Evolutionary conservation across 2,113 vertebrate species (phyloP).

Genomic region (Phalacrocorax brasilianus): DNA sequence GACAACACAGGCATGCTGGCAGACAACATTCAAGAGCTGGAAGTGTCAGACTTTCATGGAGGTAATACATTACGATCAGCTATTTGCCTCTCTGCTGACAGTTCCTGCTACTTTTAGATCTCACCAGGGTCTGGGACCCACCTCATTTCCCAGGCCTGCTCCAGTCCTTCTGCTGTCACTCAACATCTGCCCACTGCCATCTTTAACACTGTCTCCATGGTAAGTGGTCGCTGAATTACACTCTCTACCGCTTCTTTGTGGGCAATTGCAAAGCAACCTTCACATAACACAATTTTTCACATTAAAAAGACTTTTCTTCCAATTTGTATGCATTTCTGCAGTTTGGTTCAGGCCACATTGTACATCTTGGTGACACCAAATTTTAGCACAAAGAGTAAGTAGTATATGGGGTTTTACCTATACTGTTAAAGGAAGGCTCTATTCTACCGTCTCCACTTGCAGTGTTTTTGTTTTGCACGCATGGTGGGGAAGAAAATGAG

Average conservation of each 20-base stretch:
- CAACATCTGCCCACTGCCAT: not conserved
- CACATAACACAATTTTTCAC: not conserved
- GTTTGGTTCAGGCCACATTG: not conserved
- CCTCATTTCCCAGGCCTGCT: not conserved
- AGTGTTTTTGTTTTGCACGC: not conserved
- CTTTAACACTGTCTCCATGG: not conserved
- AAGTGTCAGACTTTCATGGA: not conserved
- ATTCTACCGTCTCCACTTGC: not conserved
- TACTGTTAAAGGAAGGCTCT: not conserved
- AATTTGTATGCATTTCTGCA: not conserved
- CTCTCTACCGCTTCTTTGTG: not conserved
- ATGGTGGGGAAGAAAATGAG: not conserved
- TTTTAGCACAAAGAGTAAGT: not conserved
- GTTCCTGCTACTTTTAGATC: not conserved
- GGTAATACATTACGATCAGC: not conserved
- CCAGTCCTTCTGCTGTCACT: not conserved
- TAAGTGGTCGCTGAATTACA: not conserved
- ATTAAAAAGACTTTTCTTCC: not conserved
- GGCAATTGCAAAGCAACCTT: not conserved
- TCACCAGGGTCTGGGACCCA: not conserved
- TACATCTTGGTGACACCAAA: not conserved
- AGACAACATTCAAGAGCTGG: not conserved
- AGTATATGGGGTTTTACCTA: not conserved
- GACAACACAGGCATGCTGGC: not conserved
- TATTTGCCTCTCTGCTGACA: not conserved